A percentile compares a stretch with the other conserved stretches of the same genome.
Evolutionary conservation across 1,140 invertebrate genomes (phyloP).

Genomic region (Macrobrachium nipponense): DNA sequence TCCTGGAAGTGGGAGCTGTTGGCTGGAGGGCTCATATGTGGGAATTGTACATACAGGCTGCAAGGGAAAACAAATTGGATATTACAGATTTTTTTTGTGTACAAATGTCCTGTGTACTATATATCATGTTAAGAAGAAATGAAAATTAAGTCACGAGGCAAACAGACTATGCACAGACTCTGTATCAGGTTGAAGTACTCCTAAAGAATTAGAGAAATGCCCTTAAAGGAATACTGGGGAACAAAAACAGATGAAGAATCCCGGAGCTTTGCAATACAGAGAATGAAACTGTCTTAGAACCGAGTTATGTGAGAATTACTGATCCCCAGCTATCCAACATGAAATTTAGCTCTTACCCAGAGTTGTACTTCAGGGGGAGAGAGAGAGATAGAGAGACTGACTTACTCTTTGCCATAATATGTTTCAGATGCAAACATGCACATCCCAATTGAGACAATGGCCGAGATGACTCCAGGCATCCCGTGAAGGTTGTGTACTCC

Average conservation of each 20-base stretch:
- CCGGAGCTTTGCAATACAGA: no score
- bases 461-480: slow-evolving; percentile 71
- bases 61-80: no score
- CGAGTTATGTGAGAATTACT: no score
- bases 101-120: background rate
- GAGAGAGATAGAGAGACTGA: background rate
- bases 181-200: background rate
- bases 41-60: slow-evolving; percentile 29
- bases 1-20: slow-evolving; percentile 5
- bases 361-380: no score
- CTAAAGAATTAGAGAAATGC: no score
- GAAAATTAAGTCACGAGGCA: background rate
- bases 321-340: background rate
- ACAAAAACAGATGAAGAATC: no score
- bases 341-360: background rate
- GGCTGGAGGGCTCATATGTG: background rate
- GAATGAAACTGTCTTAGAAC: no score
- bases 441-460: slow-evolving; percentile 67
- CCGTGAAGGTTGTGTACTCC: slow-evolving; percentile 73
- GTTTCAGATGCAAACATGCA: slow-evolving; percentile 67
- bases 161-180: background rate
- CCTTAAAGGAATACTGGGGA: no score
- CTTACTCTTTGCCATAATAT: slow-evolving; percentile 66
- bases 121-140: background rate
- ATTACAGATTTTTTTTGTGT: no score